Conservation (phyloP, 2,113 vertebrate genomes). For the Oncorhynchus keta region DNA sequence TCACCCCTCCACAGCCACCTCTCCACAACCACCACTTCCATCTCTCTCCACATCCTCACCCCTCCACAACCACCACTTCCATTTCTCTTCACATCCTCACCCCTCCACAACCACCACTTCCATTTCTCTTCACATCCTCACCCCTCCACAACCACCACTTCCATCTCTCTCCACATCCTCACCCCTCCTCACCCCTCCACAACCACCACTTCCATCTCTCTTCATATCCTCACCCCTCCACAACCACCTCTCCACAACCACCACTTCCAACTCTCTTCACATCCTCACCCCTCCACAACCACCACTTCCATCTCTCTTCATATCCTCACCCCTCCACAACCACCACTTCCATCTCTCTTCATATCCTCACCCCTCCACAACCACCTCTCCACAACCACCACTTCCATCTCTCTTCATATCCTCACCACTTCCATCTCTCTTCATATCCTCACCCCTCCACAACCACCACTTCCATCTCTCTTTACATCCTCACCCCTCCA, state of each 20-base stretch:
- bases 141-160: slow-evolving; percentile 32
- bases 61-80: slow-evolving; percentile 34
- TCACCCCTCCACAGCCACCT: slow-evolving; percentile 31
- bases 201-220: slow-evolving; percentile 18
- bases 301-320: slow-evolving; percentile 15
- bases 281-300: slow-evolving; percentile 23
- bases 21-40: slow-evolving; percentile 19
- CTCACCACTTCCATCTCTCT: no score
- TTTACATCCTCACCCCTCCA: slow-evolving; percentile 19
- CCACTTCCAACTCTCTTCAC: slow-evolving; percentile 9
- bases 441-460: no score
- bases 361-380: slow-evolving; percentile 23
- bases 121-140: background rate
- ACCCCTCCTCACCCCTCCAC: slow-evolving; percentile 13
- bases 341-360: slow-evolving; percentile 16
- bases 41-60: background rate
- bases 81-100: background rate
- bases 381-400: slow-evolving; percentile 12
- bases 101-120: slow-evolving; percentile 34
- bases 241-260: slow-evolving; percentile 2
- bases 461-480: slow-evolving; percentile 18
- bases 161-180: background rate
- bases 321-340: slow-evolving; percentile 21
- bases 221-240: slow-evolving; percentile 19
- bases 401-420: slow-evolving; percentile 3